Evolutionary conservation across 2,797 vertebrate genomes (phyloP).

Genomic region (Poecilia picta): DNA sequence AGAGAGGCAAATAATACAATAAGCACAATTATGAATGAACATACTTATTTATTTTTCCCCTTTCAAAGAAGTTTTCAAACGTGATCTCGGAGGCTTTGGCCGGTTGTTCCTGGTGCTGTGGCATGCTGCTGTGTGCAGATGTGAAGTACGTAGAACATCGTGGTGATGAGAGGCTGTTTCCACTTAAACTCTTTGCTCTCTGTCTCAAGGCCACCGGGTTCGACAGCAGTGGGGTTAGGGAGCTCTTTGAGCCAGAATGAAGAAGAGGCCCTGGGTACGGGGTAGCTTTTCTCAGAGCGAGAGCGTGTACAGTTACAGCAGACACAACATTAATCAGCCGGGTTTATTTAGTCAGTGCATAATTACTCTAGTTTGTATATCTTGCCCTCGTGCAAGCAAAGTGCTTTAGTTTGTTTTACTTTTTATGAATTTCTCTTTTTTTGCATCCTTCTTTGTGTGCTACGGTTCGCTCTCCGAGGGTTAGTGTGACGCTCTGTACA

Average conservation of each 20-base stretch:
- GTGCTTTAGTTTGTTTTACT: neutral
- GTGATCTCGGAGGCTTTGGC: neutral
- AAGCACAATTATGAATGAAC: neutral
- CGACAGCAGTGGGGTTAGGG: conserved; percentile 64
- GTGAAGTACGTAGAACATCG: conserved; percentile 57
- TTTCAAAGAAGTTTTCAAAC: neutral
- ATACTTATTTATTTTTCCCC: neutral
- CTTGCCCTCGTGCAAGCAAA: conserved; percentile 4
- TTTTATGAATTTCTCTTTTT: conserved; percentile 6
- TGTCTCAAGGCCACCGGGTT: conserved; percentile 70
- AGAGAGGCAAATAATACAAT: neutral
- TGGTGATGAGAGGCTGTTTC: conserved; percentile 76
- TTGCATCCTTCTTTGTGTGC: conserved; percentile 23
- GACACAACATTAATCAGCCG: conserved; percentile 15
- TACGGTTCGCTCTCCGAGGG: conserved; percentile 24
- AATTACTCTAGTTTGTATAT: conserved; percentile 13
- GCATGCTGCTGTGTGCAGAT: conserved; percentile 63
- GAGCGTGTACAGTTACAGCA: conserved; percentile 40
- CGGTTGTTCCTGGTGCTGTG: conserved; percentile 27
- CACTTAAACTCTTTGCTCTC: conserved; percentile 73
- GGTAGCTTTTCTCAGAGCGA: conserved; percentile 47
- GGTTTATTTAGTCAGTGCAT: conserved; percentile 3
- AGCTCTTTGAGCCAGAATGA: conserved; percentile 62
- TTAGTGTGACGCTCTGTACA: conserved; percentile 62
- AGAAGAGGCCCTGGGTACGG: conserved; percentile 60